These are phyloP conservation scores for Ispidina lecontei DNA, from an alignment of 2,797 vertebrate genomes.

Conservation along the genomic window DNA sequence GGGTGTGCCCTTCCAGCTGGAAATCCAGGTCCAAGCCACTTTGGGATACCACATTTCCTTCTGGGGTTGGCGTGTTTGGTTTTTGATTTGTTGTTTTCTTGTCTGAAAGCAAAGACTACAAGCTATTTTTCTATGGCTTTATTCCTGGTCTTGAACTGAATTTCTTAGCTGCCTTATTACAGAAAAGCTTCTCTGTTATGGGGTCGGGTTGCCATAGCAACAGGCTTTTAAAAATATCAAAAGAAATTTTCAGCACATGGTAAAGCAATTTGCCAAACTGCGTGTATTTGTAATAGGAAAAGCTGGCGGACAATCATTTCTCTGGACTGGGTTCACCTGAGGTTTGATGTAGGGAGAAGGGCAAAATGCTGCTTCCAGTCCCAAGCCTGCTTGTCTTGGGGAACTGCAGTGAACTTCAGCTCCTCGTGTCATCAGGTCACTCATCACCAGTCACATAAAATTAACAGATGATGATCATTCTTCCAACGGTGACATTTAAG, in stretches of 20 bases:
- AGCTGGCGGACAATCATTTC: not conserved
- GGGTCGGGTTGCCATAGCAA: slow-evolving; percentile 35
- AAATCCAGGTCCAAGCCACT: not conserved
- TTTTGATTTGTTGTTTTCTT: not conserved
- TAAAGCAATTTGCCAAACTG: slow-evolving; percentile 38
- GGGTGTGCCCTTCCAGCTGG: not conserved
- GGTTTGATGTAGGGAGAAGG: not conserved
- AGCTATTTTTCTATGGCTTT: not conserved
- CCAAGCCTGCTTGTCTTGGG: not conserved
- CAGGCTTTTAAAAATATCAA: slow-evolving; percentile 45
- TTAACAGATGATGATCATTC: not conserved
- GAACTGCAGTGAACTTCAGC: not conserved
- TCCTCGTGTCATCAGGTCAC: not conserved
- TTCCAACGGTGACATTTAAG: not conserved
- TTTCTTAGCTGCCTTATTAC: not conserved
- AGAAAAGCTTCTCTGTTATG: slow-evolving; percentile 5
- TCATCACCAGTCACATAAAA: not conserved
- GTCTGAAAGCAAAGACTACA: not conserved
- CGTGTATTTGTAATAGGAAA: not conserved
- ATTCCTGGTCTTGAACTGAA: not conserved
- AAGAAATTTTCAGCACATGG: slow-evolving; percentile 22
- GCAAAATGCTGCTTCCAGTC: not conserved
- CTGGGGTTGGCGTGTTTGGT: not conserved
- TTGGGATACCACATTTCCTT: not conserved
- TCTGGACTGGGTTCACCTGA: not conserved